These are phyloP conservation scores for Nannoperca australis DNA, from an alignment of 2,797 vertebrate species.

Conservation along the genomic window DNA sequence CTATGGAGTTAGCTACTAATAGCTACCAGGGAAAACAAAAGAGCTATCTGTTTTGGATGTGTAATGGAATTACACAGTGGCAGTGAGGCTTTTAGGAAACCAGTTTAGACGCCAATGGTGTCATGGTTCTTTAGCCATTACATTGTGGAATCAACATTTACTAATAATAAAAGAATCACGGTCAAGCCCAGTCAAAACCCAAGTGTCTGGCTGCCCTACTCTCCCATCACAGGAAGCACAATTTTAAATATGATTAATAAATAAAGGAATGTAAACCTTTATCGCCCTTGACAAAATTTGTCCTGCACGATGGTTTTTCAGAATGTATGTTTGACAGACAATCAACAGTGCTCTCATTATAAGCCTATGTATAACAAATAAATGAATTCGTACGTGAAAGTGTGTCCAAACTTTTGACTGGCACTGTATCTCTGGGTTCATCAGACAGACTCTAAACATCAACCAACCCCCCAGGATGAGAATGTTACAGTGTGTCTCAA, in stretches of 20 bases:
- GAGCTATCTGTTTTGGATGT: no score
- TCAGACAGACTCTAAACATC: background rate
- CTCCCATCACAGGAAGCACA: background rate
- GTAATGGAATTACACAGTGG: no score
- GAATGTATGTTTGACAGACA: background rate
- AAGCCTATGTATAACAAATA: background rate
- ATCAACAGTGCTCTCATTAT: background rate
- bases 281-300: background rate
- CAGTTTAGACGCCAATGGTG: no score
- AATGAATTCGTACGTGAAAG: background rate
- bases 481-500: background rate
- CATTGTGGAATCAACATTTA: no score
- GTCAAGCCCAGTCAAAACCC: background rate
- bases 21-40: no score
- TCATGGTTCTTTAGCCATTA: no score
- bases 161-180: no score
- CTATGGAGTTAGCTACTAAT: no score
- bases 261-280: background rate
- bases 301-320: background rate
- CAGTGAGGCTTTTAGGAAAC: no score
- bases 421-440: background rate
- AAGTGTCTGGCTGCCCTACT: background rate
- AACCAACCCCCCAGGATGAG: background rate
- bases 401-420: no score
- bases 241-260: background rate